These are phyloP conservation scores for Tangara arthus DNA, from an alignment of 2,797 vertebrate genomes.

Conservation along the genomic window DNA sequence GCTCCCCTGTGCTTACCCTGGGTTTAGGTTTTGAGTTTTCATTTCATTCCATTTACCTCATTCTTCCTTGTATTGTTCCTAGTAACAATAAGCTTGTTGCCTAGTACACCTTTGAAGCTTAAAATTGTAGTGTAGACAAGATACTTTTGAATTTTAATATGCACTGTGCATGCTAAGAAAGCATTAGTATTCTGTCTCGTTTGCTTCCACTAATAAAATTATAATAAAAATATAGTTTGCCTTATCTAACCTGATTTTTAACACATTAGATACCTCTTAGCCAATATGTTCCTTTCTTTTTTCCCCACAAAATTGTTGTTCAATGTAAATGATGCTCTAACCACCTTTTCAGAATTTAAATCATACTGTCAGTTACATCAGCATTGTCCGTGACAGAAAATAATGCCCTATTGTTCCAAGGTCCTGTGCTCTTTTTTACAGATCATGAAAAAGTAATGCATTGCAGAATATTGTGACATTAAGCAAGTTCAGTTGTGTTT, in stretches of 20 bases:
- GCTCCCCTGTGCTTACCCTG: not conserved
- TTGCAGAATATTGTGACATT: slow-evolving; percentile 17
- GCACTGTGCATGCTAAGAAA: not conserved
- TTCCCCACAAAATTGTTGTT: not conserved
- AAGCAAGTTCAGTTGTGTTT: slow-evolving; percentile 44
- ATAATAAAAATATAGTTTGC: not conserved
- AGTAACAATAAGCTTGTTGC: not conserved
- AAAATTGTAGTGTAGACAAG: not conserved
- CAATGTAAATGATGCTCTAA: not conserved
- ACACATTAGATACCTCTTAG: not conserved
- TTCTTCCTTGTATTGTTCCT: not conserved
- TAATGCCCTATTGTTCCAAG: not conserved
- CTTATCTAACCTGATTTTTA: not conserved
- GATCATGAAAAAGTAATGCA: not conserved
- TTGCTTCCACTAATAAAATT: not conserved
- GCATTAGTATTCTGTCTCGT: not conserved
- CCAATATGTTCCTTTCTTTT: not conserved
- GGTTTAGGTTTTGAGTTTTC: not conserved
- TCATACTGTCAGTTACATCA: not conserved
- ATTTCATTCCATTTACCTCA: not conserved
- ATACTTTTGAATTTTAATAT: not conserved
- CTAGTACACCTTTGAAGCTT: not conserved
- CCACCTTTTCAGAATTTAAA: not conserved
- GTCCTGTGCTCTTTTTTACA: not conserved
- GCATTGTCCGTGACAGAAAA: not conserved